phyloP scores from a whole-genome alignment of 2,113 vertebrate species.

The Pantherophis guttatus region DNA sequence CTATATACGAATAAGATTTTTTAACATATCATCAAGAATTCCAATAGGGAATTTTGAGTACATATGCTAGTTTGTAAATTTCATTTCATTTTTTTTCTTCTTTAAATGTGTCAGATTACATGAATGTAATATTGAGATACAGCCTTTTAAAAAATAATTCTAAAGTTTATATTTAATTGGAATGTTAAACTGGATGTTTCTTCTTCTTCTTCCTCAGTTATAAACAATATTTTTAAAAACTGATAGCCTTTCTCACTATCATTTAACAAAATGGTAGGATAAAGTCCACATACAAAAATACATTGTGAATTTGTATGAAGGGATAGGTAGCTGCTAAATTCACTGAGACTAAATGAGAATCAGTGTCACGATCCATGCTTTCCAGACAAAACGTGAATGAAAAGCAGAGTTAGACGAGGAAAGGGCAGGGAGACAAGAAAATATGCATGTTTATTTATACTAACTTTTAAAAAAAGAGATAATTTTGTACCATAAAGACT shows the following conservation, averaged over 20 bases:
- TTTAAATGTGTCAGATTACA: not conserved
- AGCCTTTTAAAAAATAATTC: not conserved
- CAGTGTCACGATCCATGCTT: slow-evolving; percentile 25
- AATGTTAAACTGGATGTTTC: not conserved
- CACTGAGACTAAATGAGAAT: slow-evolving; percentile 12
- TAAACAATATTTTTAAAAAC: not conserved
- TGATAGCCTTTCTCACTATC: not conserved
- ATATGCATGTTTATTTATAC: not conserved
- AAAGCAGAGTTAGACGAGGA: not conserved
- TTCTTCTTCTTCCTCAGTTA: not conserved
- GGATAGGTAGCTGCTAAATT: not conserved
- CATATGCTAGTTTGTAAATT: not conserved
- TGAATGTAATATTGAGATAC: not conserved
- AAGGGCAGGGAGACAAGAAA: not conserved
- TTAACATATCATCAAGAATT: not conserved
- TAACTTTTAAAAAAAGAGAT: not conserved
- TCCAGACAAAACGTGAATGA: slow-evolving; percentile 34
- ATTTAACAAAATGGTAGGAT: not conserved
- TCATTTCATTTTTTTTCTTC: not conserved
- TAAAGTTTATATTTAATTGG: not conserved
- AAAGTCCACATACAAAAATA: not conserved
- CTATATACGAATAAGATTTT: not conserved
- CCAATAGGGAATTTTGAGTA: not conserved
- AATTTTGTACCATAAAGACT: slow-evolving; percentile 40
- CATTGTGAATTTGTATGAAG: not conserved